Percentiles rank a stretch among this genome's conserved stretches.
Conservation (phyloP, 2,797 vertebrate genomes). For the Columba guinea region DNA sequence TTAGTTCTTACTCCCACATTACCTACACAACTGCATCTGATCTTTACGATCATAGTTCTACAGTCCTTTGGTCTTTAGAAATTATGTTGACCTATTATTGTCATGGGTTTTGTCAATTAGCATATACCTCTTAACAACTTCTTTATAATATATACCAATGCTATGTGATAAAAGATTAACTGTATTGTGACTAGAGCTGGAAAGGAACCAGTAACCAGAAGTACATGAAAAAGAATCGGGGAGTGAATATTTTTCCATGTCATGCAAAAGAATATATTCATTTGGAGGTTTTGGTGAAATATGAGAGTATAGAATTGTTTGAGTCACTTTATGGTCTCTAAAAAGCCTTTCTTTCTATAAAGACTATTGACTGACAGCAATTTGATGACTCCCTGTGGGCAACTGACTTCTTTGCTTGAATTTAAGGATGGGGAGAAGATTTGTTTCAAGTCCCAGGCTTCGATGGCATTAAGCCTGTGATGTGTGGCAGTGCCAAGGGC, state of each 20-base stretch:
- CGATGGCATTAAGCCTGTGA: neutral
- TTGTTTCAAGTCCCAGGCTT: conserved; percentile 16
- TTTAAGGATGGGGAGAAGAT: conserved; percentile 30
- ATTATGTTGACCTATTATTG: neutral
- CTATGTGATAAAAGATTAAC: neutral
- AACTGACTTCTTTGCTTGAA: neutral
- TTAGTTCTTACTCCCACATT: neutral
- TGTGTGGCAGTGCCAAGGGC: conserved; percentile 3
- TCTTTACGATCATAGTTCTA: neutral
- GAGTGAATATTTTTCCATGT: conserved; percentile 6
- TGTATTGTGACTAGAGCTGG: neutral
- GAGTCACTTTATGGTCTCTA: neutral
- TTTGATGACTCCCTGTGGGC: conserved; percentile 39
- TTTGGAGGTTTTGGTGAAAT: neutral
- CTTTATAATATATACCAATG: neutral
- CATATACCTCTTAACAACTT: neutral
- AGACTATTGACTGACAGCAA: neutral
- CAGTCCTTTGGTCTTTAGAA: neutral
- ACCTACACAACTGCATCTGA: neutral
- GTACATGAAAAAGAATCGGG: neutral
- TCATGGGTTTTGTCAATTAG: neutral
- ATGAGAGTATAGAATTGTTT: neutral
- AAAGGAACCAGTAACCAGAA: neutral
- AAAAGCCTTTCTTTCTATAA: neutral
- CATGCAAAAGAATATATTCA: neutral